These are phyloP conservation scores for Branchellion lobata DNA, from an alignment of 2,888 invertebrate species.

Conservation along the genomic window DNA sequence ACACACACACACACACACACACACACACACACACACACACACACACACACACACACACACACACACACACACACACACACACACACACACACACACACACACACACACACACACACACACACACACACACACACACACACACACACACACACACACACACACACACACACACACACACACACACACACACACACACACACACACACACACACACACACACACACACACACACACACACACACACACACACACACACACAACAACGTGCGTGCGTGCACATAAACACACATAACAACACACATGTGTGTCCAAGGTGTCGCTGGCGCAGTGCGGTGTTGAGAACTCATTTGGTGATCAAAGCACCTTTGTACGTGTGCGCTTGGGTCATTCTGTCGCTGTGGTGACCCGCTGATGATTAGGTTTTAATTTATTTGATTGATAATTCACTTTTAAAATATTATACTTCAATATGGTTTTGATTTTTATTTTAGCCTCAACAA, in stretches of 20 bases:
- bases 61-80: conserved; percentile 18
- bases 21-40: conserved; percentile 22
- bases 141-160: conserved; percentile 42
- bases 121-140: conserved; percentile 38
- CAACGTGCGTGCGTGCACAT: neutral
- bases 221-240: conserved; percentile 37
- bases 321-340: too few species aligned
- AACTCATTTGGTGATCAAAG: too few species aligned
- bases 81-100: conserved; percentile 17
- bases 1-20: conserved; percentile 23
- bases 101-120: conserved; percentile 29
- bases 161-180: conserved; percentile 41
- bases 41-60: conserved; percentile 14
- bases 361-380: too few species aligned
- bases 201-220: conserved; percentile 43
- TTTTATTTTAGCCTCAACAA: too few species aligned
- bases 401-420: too few species aligned
- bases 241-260: neutral
- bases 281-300: too few species aligned
- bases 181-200: conserved; percentile 40
- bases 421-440: too few species aligned
- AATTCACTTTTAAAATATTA: too few species aligned
- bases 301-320: too few species aligned
- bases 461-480: too few species aligned
- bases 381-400: too few species aligned